Base-by-base conservation (phyloP, 2,113 vertebrate species). In the Plecturocebus donacophilus region DNA sequence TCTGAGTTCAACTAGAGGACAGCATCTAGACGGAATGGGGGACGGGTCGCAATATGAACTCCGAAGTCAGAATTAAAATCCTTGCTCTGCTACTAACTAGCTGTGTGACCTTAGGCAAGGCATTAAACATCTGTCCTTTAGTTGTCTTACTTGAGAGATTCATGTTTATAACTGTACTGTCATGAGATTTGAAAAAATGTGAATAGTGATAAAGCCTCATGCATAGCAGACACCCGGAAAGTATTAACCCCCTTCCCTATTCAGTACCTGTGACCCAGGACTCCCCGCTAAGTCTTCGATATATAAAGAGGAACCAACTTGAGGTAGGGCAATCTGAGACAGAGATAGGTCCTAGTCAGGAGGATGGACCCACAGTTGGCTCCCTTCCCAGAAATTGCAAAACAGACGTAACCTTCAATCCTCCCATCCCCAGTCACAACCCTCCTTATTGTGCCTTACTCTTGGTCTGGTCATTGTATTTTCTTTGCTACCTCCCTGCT, bases 281-380 rank as follows among this genome's bases (percentile, higher is more conserved):
- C 21, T 91, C 64, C 92, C 95, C 94, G 3, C 42, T 86, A 93
- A 95, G 79, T 95, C 66, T 95, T 96, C 16, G 1, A 93, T 71
- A 96, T 79, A 96, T 45, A 93, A 16, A 93, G 61, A 96, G 76
- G 49, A 40, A 92, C 64, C 54, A 92, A 87, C 70, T 2, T 77
- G 86, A 97, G n/a, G 95, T 23, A 85, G 30, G n/a, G 42, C 49
- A 94, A 94, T n/a, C 71, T 93, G 87, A 91, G 92, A 88, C 58
- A 92, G 45, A 94, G 80, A 87, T 27, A 54, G 86, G 52, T 88
- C 42, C 95, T 77, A 25, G 40, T 92, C 81, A 95, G 92, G 54
- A 96, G 70, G 25, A 70, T 81, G 56, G 52, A 92, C 52, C 73
- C 73, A 94, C 13, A 87, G 52, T 0, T 87, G 58, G 30, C 27